Evolutionary conservation across 2,888 invertebrate genomes (phyloP).

Genomic region (Cryptus armator): DNA sequence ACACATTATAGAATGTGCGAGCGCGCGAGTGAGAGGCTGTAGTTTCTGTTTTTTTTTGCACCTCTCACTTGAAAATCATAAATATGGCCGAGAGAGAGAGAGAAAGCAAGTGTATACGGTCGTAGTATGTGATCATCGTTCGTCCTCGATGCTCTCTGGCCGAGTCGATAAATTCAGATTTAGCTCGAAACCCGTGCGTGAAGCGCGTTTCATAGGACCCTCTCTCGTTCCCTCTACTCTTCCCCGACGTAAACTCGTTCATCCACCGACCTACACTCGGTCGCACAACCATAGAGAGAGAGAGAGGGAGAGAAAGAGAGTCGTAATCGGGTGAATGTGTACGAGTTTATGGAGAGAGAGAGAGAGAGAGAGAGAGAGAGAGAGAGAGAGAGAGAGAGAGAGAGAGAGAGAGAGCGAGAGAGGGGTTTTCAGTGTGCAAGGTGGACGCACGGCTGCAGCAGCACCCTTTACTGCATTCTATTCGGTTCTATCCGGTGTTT

Average conservation of each 20-base stretch:
- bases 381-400: neutral
- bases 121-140: conserved; percentile 65
- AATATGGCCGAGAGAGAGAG: conserved; percentile 36
- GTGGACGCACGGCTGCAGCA: conserved; percentile 62
- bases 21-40: conserved; percentile 1
- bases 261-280: conserved; percentile 67
- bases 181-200: conserved; percentile 66
- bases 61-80: conserved; percentile 35
- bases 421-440: conserved; percentile 29
- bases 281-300: conserved; percentile 63
- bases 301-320: conserved; percentile 36
- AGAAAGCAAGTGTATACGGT: conserved; percentile 41
- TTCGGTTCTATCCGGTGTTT: conserved; percentile 82
- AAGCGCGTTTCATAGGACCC: conserved; percentile 65
- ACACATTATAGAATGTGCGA: neutral
- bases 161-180: conserved; percentile 72
- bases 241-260: conserved; percentile 63
- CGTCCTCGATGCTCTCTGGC: conserved; percentile 56
- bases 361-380: conserved; percentile 8
- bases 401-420: too few species aligned
- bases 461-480: conserved; percentile 81
- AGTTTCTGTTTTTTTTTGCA: neutral
- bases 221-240: conserved; percentile 31
- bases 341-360: conserved; percentile 31
- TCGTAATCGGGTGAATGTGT: conserved; percentile 61